Evolutionary conservation across 2,888 invertebrate genomes (phyloP).

Genomic region (Drosophila imparisetae): DNA sequence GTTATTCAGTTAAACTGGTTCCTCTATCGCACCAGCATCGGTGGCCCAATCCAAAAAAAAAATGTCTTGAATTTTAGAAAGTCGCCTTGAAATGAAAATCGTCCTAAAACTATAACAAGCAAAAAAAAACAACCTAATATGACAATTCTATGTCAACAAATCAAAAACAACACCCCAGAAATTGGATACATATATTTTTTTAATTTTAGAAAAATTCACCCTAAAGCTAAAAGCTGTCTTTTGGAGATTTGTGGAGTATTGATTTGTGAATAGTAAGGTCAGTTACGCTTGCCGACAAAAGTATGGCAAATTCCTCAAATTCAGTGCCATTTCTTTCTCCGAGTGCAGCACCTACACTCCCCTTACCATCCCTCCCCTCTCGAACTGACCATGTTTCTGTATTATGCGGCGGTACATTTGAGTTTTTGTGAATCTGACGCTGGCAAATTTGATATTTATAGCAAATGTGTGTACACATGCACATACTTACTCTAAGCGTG

Average conservation of each 20-base stretch:
- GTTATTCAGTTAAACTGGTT: conserved; percentile 2
- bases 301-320: not conserved
- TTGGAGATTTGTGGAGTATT: not conserved
- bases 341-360: not conserved
- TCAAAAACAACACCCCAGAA: no score
- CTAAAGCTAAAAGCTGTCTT: no score
- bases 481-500: conserved; percentile 13
- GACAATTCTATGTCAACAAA: no score
- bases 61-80: not conserved
- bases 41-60: not conserved
- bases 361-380: rapidly evolving
- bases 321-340: not conserved
- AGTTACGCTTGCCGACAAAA: not conserved
- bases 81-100: not conserved
- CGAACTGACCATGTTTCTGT: not conserved
- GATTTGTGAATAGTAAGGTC: not conserved
- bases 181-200: no score
- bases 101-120: no score
- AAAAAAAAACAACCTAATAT: not conserved
- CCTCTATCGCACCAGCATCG: not conserved
- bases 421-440: conserved; percentile 6
- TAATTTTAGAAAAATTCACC: no score
- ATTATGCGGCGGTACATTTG: conserved; percentile 16
- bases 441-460: conserved; percentile 55
- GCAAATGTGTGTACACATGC: conserved; percentile 25